These are phyloP conservation scores for Orchesella flavescens DNA, from an alignment of 2,888 invertebrate genomes.

Conservation along the genomic window DNA sequence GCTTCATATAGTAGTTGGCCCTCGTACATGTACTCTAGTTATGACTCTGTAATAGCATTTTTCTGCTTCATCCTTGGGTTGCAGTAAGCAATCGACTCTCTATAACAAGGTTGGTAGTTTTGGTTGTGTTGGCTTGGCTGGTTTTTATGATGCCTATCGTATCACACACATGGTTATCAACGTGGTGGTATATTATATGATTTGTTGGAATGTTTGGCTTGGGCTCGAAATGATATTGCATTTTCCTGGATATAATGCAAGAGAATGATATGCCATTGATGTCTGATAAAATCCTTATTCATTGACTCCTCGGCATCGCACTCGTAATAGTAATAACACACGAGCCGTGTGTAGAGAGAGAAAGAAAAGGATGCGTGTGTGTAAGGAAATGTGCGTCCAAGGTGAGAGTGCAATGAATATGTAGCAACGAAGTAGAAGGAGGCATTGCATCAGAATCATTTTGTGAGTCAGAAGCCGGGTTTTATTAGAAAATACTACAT, in stretches of 20 bases:
- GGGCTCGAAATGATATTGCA: slow-evolving; percentile 47
- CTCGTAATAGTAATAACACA: neutral
- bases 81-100: neutral
- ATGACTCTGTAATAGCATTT: slow-evolving; percentile 1
- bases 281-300: slow-evolving; percentile 64
- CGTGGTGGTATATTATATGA: slow-evolving; percentile 3
- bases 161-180: neutral
- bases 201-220: slow-evolving; percentile 20
- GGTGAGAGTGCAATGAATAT: slow-evolving; percentile 29
- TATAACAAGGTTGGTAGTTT: neutral
- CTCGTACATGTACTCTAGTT: neutral
- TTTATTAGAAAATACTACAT: slow-evolving; percentile 51
- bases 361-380: slow-evolving; percentile 1
- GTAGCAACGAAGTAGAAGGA: neutral
- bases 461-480: slow-evolving; percentile 24
- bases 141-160: slow-evolving; percentile 6
- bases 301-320: slow-evolving; percentile 45
- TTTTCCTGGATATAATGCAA: slow-evolving; percentile 19
- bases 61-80: neutral
- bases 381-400: neutral
- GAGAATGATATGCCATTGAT: slow-evolving; percentile 61
- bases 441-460: slow-evolving; percentile 24
- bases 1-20: neutral
- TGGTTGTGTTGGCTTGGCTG: neutral
- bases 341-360: neutral